Percentiles rank a stretch among this genome's conserved stretches.
phyloP scores from a whole-genome alignment of 1,140 invertebrate species.

The Drosophila lini region DNA sequence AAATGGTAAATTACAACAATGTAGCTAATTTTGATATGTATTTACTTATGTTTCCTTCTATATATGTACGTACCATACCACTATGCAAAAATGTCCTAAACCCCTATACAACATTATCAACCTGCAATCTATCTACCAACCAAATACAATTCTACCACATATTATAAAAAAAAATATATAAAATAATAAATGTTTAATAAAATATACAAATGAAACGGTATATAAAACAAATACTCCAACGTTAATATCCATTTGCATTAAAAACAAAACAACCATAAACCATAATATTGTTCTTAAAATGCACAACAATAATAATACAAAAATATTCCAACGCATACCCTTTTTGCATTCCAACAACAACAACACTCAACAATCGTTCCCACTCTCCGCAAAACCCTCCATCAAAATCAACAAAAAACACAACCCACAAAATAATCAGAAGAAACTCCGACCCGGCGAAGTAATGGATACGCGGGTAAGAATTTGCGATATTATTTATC shows the following conservation, averaged over 20 bases:
- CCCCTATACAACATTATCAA: slow-evolving; percentile 51
- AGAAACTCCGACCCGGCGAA: slow-evolving; percentile 95
- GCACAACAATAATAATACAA: slow-evolving; percentile 37
- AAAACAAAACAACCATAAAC: slow-evolving; percentile 37
- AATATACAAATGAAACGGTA: slow-evolving; percentile 9
- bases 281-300: slow-evolving; percentile 13
- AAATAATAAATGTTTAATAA: slow-evolving; percentile 10
- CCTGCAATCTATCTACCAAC: slow-evolving; percentile 12
- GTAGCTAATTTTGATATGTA: slow-evolving; percentile 55
- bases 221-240: slow-evolving; percentile 32
- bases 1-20: slow-evolving; percentile 12
- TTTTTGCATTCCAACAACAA: slow-evolving; percentile 49
- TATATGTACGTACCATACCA: slow-evolving; percentile 57
- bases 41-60: slow-evolving; percentile 68
- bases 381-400: slow-evolving; percentile 78
- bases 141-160: slow-evolving; percentile 18
- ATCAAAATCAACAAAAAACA: slow-evolving; percentile 25
- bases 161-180: slow-evolving; percentile 20
- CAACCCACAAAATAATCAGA: slow-evolving; percentile 82
- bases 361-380: slow-evolving; percentile 64
- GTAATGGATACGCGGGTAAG: slow-evolving; percentile 97
- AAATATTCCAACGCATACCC: slow-evolving; percentile 43
- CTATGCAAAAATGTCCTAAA: slow-evolving; percentile 48
- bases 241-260: slow-evolving; percentile 43
- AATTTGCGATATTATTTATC: slow-evolving; percentile 14